Percentiles rank a stretch among this genome's conserved stretches.
These are phyloP conservation scores for Punctoribates punctum DNA, from an alignment of 2,888 invertebrate genomes.

Conservation along the genomic window DNA sequence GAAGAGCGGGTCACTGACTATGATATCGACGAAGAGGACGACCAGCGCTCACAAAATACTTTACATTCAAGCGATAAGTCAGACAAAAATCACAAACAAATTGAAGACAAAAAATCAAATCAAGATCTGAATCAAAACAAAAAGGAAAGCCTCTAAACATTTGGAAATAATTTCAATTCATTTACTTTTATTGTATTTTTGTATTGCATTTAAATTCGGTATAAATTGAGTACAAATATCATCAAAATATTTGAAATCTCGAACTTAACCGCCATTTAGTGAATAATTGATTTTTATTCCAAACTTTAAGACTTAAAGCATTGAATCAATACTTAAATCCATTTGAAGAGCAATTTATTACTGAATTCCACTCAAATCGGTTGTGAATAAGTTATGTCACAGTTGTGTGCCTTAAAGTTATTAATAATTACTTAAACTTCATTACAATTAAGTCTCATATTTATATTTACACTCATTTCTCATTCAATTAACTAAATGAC, in stretches of 20 bases:
- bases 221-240: background rate
- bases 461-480: background rate
- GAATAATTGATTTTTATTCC: background rate
- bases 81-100: background rate
- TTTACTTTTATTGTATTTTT: background rate
- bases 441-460: background rate
- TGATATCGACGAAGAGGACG: conserved; percentile 17
- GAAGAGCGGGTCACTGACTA: background rate
- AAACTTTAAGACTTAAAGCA: background rate
- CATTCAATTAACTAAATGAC: background rate
- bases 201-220: background rate
- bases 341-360: background rate
- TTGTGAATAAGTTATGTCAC: conserved; percentile 7
- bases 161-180: too few species aligned
- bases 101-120: background rate
- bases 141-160: background rate
- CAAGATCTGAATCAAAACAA: background rate
- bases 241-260: background rate
- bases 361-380: conserved; percentile 9
- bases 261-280: background rate
- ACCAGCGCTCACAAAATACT: background rate
- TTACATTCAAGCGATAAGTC: background rate
- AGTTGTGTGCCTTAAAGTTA: background rate
- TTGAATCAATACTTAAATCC: background rate
- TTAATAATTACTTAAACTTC: background rate